Percentiles rank a stretch among this genome's conserved stretches.
These are phyloP conservation scores for Oophaga pumilio DNA, from an alignment of 2,113 vertebrate species.

Conservation along the genomic window DNA sequence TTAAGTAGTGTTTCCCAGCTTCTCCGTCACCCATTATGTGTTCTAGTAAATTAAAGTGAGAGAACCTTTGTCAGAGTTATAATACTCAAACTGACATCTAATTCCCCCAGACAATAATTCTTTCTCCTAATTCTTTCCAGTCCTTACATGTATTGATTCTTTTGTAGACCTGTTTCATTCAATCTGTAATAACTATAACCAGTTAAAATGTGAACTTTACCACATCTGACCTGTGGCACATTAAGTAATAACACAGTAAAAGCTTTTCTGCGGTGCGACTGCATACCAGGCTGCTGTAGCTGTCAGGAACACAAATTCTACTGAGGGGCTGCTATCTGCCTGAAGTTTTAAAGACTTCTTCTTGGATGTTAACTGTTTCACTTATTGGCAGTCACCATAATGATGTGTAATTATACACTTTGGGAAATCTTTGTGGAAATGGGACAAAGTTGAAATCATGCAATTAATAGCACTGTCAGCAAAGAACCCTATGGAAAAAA, in stretches of 20 bases:
- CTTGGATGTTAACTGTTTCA: not conserved
- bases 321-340: not conserved
- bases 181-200: constrained; percentile 71
- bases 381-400: not conserved
- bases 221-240: constrained; percentile 70
- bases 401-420: not conserved
- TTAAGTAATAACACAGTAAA: constrained; percentile 60
- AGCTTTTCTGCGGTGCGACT: not conserved
- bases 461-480: too few species aligned
- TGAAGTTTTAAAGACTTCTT: not conserved
- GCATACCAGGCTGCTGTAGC: constrained; percentile 57
- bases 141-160: constrained; percentile 84
- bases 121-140: constrained; percentile 79
- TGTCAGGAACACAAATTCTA: constrained; percentile 58
- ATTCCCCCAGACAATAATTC: constrained; percentile 82
- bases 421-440: not conserved
- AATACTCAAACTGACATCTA: constrained; percentile 78
- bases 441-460: not conserved
- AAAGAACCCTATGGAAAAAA: too few species aligned
- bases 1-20: constrained; percentile 66
- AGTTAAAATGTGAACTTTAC: constrained; percentile 76
- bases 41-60: constrained; percentile 78
- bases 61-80: constrained; percentile 78
- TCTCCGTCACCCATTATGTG: constrained; percentile 71
- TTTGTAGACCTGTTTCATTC: constrained; percentile 75